These are phyloP conservation scores for Auanema sp. DNA, from an alignment of 2,888 invertebrate genomes.

Conservation along the genomic window DNA sequence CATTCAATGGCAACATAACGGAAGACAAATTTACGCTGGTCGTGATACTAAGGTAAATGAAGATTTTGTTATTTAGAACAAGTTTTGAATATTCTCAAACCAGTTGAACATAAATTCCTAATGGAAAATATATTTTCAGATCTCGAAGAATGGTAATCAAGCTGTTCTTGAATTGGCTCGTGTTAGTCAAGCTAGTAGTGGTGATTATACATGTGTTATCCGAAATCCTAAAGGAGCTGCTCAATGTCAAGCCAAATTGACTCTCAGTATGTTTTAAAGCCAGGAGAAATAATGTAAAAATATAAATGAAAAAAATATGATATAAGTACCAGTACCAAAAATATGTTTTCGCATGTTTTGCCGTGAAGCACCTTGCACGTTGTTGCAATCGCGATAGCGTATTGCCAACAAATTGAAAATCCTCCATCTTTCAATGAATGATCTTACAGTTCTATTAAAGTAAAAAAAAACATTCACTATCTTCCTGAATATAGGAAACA, in stretches of 20 bases:
- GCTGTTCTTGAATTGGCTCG: conserved; percentile 57
- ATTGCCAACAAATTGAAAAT: no score
- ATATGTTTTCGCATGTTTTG: no score
- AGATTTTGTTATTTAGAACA: neutral
- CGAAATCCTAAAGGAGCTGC: conserved; percentile 60
- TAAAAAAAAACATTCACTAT: no score
- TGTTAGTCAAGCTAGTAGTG: conserved; percentile 53
- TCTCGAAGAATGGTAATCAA: conserved; percentile 51
- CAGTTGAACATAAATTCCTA: no score
- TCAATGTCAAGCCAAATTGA: conserved; percentile 58
- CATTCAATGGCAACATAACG: conserved; percentile 61
- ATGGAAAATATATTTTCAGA: conserved; percentile 42
- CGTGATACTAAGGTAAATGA: conserved; percentile 42
- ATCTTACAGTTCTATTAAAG: no score
- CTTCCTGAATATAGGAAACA: no score
- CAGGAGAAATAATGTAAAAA: no score
- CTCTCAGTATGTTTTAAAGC: conserved; percentile 34
- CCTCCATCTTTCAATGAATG: no score
- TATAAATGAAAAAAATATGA: no score
- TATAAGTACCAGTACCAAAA: no score
- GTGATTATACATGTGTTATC: conserved; percentile 56
- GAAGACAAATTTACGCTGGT: conserved; percentile 42
- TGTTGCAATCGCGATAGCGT: no score
- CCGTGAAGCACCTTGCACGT: no score
- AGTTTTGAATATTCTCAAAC: neutral